Conservation (phyloP, 2,888 invertebrate species). For the Xanthia icteritia region DNA sequence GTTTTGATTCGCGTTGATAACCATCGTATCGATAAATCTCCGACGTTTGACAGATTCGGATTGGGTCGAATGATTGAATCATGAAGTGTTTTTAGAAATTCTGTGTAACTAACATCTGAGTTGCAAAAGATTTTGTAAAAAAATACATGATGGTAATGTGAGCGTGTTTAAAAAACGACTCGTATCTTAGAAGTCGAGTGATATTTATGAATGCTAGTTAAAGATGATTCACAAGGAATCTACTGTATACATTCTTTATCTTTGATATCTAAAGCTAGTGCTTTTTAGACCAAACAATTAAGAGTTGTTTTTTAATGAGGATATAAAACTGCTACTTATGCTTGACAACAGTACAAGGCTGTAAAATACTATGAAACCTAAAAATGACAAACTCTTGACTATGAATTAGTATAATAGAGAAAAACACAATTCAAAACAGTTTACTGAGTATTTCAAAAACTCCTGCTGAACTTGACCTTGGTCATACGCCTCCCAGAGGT, state of each 20-base stretch:
- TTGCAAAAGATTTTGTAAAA: slow-evolving; percentile 31
- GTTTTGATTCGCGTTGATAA: slow-evolving; percentile 67
- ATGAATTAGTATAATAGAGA: not conserved
- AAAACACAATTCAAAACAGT: not conserved
- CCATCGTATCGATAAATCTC: slow-evolving; percentile 57
- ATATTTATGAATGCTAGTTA: slow-evolving; percentile 51
- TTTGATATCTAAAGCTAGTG: slow-evolving; percentile 41
- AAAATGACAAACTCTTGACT: not conserved
- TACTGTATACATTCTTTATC: slow-evolving; percentile 20
- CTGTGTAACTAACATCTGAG: slow-evolving; percentile 32
- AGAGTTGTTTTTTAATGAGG: slow-evolving; percentile 20
- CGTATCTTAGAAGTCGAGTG: slow-evolving; percentile 29
- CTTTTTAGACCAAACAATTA: slow-evolving; percentile 39
- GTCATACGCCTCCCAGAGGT: slow-evolving; percentile 32
- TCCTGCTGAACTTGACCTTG: slow-evolving; percentile 61
- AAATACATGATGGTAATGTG: not conserved
- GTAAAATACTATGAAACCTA: not conserved
- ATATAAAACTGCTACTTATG: not conserved
- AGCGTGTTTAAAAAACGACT: slow-evolving; percentile 6
- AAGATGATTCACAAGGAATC: slow-evolving; percentile 49
- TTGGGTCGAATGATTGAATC: slow-evolving; percentile 46
- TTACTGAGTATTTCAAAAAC: slow-evolving; percentile 8
- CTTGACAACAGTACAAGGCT: slow-evolving; percentile 10
- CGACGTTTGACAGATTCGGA: slow-evolving; percentile 61
- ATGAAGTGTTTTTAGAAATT: slow-evolving; percentile 54